A percentile compares a stretch with the other conserved stretches of the same genome.
Conservation (phyloP, 2,888 invertebrate species). For the Parochlus steinenii region DNA sequence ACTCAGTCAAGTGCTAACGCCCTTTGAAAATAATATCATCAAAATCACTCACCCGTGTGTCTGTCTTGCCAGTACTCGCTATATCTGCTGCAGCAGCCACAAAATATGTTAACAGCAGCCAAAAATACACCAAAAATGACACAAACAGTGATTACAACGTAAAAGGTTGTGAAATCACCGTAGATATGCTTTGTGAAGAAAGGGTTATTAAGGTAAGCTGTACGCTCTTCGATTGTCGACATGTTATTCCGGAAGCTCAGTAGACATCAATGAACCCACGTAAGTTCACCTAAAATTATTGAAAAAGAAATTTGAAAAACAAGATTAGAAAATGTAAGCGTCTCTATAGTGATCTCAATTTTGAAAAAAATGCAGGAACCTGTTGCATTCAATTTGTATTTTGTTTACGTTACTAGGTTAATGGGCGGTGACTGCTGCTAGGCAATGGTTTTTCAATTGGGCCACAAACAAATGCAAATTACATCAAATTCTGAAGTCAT, state of each 20-base stretch:
- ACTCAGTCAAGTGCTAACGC: no score
- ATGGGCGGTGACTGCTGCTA: no score
- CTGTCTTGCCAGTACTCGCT: slow-evolving; percentile 67
- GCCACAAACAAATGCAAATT: no score
- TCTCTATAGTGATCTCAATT: background rate
- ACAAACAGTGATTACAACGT: slow-evolving; percentile 63
- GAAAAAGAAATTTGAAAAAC: background rate
- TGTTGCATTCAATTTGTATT: no score
- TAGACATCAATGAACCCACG: background rate
- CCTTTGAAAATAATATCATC: slow-evolving; percentile 4
- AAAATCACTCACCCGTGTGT: slow-evolving; percentile 50
- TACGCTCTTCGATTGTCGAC: slow-evolving; percentile 45
- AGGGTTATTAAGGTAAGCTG: slow-evolving; percentile 43
- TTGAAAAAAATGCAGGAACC: background rate
- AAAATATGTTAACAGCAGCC: slow-evolving; percentile 56
- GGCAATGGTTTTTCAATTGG: no score
- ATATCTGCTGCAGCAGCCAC: slow-evolving; percentile 68
- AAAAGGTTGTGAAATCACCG: slow-evolving; percentile 74
- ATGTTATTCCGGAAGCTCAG: slow-evolving; percentile 22
- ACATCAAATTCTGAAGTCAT: no score
- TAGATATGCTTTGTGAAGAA: slow-evolving; percentile 38
- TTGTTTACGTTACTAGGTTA: no score
- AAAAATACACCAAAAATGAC: slow-evolving; percentile 51
- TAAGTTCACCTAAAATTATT: background rate
- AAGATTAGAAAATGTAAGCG: background rate